A percentile compares a stretch with the other conserved stretches of the same genome.
These are phyloP conservation scores for Actinia tenebrosa DNA, from an alignment of 64 coral and sea anemone species.

Conservation along the genomic window DNA sequence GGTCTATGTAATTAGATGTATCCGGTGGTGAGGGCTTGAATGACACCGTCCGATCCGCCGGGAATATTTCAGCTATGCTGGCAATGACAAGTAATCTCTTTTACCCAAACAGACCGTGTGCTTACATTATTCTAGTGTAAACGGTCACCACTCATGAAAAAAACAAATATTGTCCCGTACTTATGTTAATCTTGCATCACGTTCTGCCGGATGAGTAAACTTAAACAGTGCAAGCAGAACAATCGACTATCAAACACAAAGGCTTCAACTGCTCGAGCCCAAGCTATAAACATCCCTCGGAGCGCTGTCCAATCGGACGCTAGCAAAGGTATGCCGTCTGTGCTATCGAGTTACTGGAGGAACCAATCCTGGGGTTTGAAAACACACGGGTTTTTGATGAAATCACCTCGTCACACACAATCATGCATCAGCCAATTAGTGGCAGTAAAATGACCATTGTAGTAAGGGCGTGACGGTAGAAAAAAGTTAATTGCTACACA, in stretches of 20 bases:
- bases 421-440: conserved; percentile 89
- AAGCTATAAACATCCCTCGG: conserved; percentile 24
- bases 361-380: conserved; percentile 63
- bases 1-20: not conserved
- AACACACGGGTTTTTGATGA: conserved; percentile 76
- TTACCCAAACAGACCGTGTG: conserved; percentile 5
- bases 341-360: conserved; percentile 67
- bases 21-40: not conserved
- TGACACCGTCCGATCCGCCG: not conserved
- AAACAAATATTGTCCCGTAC: conserved; percentile 64
- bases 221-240: not conserved
- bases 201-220: not conserved
- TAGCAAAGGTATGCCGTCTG: conserved; percentile 50
- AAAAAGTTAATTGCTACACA: conserved; percentile 74
- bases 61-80: not conserved
- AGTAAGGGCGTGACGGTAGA: conserved; percentile 74
- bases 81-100: conserved; percentile 8
- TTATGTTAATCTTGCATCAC: conserved; percentile 53
- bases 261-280: conserved; percentile 32
- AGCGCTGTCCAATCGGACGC: conserved; percentile 49
- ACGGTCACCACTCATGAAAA: conserved; percentile 24
- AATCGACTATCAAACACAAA: not conserved
- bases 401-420: conserved; percentile 87
- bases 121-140: conserved; percentile 12
- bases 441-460: conserved; percentile 76